phyloP scores from a whole-genome alignment of 2,888 invertebrate genomes.

The Rhamnusium bicolor region DNA sequence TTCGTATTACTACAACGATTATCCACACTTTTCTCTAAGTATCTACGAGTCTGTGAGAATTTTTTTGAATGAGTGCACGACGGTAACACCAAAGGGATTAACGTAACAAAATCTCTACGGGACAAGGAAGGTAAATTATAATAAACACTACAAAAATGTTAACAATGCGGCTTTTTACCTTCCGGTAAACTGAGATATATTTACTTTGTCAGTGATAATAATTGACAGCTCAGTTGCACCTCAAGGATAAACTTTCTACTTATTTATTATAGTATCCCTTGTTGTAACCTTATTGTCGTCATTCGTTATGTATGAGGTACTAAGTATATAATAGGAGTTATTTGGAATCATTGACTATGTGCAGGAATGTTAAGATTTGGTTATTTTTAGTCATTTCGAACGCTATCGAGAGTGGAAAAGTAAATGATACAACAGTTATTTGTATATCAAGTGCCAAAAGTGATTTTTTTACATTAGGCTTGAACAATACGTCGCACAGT shows the following conservation, averaged over 20 bases:
- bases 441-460: no score
- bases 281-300: not conserved
- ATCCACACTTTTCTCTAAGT: conserved; percentile 13
- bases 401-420: not conserved
- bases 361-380: not conserved
- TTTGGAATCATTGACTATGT: not conserved
- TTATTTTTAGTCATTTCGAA: not conserved
- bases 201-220: conserved; percentile 54
- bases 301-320: not conserved
- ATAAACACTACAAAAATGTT: conserved; percentile 49
- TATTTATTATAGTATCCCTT: conserved; percentile 13
- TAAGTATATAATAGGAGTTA: not conserved
- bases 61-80: conserved; percentile 30
- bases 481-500: no score
- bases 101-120: conserved; percentile 43
- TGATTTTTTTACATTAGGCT: no score
- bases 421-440: no score
- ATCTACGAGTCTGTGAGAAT: conserved; percentile 10
- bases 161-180: conserved; percentile 45
- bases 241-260: conserved; percentile 38
- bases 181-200: conserved; percentile 45
- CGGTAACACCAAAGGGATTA: conserved; percentile 44
- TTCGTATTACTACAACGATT: conserved; percentile 27
- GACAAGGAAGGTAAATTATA: conserved; percentile 44
- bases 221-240: conserved; percentile 48